These are phyloP conservation scores for Cavia porcellus DNA, from an alignment of 2,113 vertebrate species.

Conservation along the genomic window DNA sequence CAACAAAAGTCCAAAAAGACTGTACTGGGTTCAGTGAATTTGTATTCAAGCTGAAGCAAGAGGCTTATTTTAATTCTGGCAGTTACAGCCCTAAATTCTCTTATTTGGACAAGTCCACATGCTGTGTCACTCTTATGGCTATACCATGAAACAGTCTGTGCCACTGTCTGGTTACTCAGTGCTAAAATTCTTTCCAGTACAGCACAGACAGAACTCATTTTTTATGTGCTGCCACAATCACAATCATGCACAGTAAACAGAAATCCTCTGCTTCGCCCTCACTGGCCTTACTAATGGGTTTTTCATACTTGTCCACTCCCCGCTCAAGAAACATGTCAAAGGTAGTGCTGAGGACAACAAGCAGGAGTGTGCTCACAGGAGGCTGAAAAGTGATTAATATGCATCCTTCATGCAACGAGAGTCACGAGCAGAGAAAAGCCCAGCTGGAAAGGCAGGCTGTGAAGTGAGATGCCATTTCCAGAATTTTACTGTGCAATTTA, in stretches of 20 bases:
- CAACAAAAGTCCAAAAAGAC: neutral
- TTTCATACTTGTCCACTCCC: neutral
- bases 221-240: neutral
- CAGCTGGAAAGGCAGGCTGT: constrained; percentile 23
- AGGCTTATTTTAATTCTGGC: neutral
- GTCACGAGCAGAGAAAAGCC: constrained; percentile 40
- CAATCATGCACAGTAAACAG: constrained; percentile 6
- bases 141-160: neutral
- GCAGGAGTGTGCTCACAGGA: neutral
- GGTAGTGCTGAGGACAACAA: neutral
- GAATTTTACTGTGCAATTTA: constrained; percentile 21
- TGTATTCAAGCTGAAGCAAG: constrained; percentile 8
- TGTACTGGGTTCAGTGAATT: neutral
- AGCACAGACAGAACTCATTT: constrained; percentile 2
- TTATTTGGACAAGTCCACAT: constrained; percentile 34
- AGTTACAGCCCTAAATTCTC: constrained; percentile 21
- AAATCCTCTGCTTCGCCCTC: neutral
- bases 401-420: neutral
- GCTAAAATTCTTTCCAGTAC: constrained; percentile 21
- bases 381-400: constrained; percentile 22
- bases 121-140: neutral
- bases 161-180: constrained; percentile 21
- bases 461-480: constrained; percentile 28
- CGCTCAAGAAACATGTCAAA: constrained; percentile 21
- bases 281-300: constrained; percentile 6